These are phyloP conservation scores for Platichthys flesus DNA, from an alignment of 2,113 vertebrate species.

Conservation along the genomic window DNA sequence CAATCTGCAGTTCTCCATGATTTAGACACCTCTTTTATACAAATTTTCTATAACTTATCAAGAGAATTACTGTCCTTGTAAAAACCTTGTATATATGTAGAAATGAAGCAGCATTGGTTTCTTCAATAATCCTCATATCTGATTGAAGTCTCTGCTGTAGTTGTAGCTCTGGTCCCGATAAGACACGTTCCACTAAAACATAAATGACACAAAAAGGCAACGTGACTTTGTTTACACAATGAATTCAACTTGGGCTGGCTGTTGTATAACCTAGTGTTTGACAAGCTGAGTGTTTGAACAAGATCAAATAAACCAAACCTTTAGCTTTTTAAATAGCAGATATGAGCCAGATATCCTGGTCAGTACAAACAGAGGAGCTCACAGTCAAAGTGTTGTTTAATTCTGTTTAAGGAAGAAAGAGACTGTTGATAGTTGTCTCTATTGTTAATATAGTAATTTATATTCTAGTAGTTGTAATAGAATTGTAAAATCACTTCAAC, in stretches of 20 bases:
- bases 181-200: conserved; percentile 83
- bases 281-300: not conserved
- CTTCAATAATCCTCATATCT: conserved; percentile 81
- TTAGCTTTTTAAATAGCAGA: not conserved
- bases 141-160: conserved; percentile 69
- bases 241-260: not conserved
- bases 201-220: conserved; percentile 8
- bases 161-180: conserved; percentile 83
- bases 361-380: too few relatives aligned
- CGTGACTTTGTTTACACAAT: not conserved
- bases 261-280: not conserved
- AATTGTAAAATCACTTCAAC: too few relatives aligned
- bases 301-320: not conserved
- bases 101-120: not conserved
- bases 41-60: not conserved
- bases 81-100: not conserved
- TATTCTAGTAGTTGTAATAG: not conserved
- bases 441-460: not conserved
- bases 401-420: too few relatives aligned
- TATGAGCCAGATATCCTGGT: not conserved
- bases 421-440: too few relatives aligned
- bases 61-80: not conserved
- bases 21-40: not conserved
- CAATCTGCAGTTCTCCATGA: not conserved
- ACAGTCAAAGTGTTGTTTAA: not conserved